Evolutionary conservation across 2,888 invertebrate species (phyloP), one percentile per base, ranked within the genome.

Genomic region (Horisme vitalbata): DNA sequence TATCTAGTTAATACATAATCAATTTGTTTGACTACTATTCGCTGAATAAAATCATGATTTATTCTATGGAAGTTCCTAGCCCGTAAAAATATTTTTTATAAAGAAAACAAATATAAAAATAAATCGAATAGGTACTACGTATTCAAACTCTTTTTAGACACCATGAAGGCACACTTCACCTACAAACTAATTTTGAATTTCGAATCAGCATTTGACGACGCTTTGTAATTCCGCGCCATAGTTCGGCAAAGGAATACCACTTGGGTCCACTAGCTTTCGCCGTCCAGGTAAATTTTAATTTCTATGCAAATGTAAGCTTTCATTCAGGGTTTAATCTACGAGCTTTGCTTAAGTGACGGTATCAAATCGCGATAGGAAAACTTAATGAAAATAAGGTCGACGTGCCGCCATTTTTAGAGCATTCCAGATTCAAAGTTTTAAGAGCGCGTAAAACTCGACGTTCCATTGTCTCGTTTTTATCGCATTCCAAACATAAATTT

Each of bases 271-370:
- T 82, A 77, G 66, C 69, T 62, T 43, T 38, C 58, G 57, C 57
- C 59, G 83, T 79, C 83, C 86, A 89, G 88, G 87, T 88, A 81
- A 82, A 85, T 87, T 87, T 89, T 89, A 86, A 89, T 89, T 87
- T 89, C 86, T 82, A 89, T 89, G 88, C 87, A 84, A 89, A 89
- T 89, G 78, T 71, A 75, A 81, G 82, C 82, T 81, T 82, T 83
- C 81, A 75, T 83, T 83, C 76, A 72, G 72, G 68, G 65, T 64
- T 82, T 83, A 86, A 86, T 85, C 84, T 82, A 80, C 78, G 79
- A 72, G 83, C 83, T 83, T 79, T 78, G 66, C 55, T 68, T 64
- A 71, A 71, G 78, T 74, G 77, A 75, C 75, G 75, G 80, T 76
- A 75, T 76, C 79, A 74, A 79, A 79, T 79, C 76, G 77, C 71